These are phyloP conservation scores for Pipistrellus nathusii DNA, from an alignment of 2,797 vertebrate species.

Conservation along the genomic window DNA sequence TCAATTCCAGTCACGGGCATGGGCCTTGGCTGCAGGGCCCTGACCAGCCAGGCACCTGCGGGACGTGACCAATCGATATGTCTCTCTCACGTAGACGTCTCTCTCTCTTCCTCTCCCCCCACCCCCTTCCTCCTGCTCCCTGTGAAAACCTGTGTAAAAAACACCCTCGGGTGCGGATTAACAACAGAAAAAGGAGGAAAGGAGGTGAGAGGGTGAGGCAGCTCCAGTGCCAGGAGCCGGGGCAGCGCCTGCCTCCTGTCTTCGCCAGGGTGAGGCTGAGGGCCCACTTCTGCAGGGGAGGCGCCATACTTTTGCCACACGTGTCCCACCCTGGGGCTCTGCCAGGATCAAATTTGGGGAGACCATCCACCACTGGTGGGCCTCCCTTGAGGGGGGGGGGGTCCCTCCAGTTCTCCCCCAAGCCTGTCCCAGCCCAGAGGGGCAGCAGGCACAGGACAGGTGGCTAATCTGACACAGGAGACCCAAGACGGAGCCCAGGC, in stretches of 20 bases:
- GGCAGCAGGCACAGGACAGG: background rate
- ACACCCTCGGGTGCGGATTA: too few relatives aligned
- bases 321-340: background rate
- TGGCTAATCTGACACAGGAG: background rate
- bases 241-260: fast-evolving
- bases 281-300: background rate
- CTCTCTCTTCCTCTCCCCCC: too few relatives aligned
- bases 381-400: background rate
- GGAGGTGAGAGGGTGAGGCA: too few relatives aligned
- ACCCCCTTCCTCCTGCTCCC: too few relatives aligned
- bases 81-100: too few relatives aligned
- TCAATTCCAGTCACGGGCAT: too few relatives aligned
- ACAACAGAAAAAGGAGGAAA: too few relatives aligned
- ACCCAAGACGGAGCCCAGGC: background rate
- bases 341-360: background rate
- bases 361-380: background rate
- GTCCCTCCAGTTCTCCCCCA: background rate
- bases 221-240: fast-evolving
- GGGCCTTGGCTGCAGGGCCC: too few relatives aligned
- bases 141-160: too few relatives aligned
- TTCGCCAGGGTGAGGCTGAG: background rate
- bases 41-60: too few relatives aligned
- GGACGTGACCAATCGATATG: too few relatives aligned
- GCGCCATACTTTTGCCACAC: background rate
- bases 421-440: background rate